Evolutionary conservation across 2,888 invertebrate species (phyloP).

Genomic region (Odontomyia ornata): DNA sequence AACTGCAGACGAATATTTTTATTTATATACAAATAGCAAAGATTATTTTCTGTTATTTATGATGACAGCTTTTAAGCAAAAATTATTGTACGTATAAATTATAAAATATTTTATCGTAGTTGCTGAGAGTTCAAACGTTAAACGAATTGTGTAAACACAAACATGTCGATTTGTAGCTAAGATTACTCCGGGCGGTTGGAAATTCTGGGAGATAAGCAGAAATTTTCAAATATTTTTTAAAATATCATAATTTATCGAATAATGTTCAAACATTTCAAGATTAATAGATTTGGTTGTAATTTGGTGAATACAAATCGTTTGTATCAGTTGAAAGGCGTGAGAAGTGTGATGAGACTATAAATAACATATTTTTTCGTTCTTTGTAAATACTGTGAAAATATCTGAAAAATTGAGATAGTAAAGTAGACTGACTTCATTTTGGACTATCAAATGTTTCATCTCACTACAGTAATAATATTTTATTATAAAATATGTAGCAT

Average conservation of each 20-base stretch:
- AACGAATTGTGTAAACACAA: not conserved
- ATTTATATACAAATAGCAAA: not conserved
- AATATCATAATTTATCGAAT: constrained; percentile 9
- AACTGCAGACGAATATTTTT: not conserved
- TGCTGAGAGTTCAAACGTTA: not conserved
- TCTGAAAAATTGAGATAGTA: too few relatives aligned
- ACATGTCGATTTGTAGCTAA: not conserved
- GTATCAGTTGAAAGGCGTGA: too few relatives aligned
- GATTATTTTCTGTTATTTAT: constrained; percentile 10
- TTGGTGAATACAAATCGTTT: too few relatives aligned
- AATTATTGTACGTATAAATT: constrained; percentile 26
- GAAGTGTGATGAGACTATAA: too few relatives aligned
- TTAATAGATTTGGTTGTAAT: not conserved
- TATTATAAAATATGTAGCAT: too few relatives aligned
- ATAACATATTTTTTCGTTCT: too few relatives aligned
- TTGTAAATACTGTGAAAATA: too few relatives aligned
- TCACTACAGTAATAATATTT: too few relatives aligned
- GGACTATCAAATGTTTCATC: too few relatives aligned
- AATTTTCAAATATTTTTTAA: not conserved
- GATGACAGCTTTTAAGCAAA: constrained; percentile 19
- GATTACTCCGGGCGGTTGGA: not conserved
- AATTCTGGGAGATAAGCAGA: not conserved
- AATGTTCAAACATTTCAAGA: not conserved
- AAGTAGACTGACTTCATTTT: too few relatives aligned
- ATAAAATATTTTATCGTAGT: constrained; percentile 1